Conservation (phyloP, 2,888 invertebrate species). For the Bellardia bayeri region DNA sequence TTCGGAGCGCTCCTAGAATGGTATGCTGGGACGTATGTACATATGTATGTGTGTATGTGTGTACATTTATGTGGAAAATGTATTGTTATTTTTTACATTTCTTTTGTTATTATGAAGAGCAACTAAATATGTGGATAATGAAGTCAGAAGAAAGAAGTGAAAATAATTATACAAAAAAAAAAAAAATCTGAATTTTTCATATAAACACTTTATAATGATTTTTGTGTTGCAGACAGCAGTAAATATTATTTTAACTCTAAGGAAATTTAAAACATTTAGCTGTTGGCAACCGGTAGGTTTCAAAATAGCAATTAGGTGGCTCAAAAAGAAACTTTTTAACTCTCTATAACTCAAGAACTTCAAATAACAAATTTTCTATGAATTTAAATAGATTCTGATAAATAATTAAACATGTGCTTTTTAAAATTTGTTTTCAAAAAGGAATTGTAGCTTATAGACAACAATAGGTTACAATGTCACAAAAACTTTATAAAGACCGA, state of each 20-base stretch:
- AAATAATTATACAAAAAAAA: background rate
- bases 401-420: no score
- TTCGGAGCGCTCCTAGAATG: no score
- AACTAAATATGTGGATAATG: constrained; percentile 6
- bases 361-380: no score
- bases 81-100: constrained; percentile 27
- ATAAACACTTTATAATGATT: constrained; percentile 10
- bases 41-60: background rate
- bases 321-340: background rate
- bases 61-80: background rate
- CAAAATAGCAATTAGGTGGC: no score
- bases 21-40: no score
- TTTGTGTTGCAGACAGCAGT: background rate
- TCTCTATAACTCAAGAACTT: no score
- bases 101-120: constrained; percentile 10
- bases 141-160: background rate
- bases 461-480: no score
- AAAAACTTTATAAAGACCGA: no score
- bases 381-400: no score
- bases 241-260: constrained; percentile 42
- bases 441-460: no score
- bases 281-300: no score
- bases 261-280: background rate
- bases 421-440: no score
- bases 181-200: constrained; percentile 20